These are phyloP conservation scores for Spodoptera frugiperda DNA, from an alignment of 1,140 invertebrate genomes.

Conservation along the genomic window DNA sequence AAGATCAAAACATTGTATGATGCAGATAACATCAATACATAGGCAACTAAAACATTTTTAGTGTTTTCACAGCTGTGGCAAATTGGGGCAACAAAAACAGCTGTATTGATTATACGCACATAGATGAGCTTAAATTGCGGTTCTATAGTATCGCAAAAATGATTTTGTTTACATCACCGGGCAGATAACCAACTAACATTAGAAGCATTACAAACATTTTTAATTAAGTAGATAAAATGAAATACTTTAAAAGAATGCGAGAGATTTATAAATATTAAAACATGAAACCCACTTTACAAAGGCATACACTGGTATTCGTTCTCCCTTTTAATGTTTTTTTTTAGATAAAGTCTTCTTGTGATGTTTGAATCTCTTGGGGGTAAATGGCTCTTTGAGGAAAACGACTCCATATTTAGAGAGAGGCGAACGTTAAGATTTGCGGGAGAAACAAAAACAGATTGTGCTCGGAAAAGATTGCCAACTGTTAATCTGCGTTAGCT, in stretches of 20 bases:
- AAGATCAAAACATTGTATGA: no score
- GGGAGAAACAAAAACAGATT: conserved; percentile 39
- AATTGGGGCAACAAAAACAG: neutral
- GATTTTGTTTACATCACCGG: no score
- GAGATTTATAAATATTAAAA: conserved; percentile 8
- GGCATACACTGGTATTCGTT: conserved; percentile 8
- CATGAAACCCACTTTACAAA: conserved; percentile 9
- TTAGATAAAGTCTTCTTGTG: conserved; percentile 45
- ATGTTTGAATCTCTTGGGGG: conserved; percentile 55
- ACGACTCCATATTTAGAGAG: conserved; percentile 63
- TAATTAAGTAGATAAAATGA: conserved; percentile 4
- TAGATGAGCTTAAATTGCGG: neutral
- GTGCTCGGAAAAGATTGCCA: conserved; percentile 19
- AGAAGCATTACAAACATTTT: neutral
- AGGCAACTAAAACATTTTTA: neutral
- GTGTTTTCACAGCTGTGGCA: conserved; percentile 3
- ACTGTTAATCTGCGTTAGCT: conserved; percentile 6
- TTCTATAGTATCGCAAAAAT: neutral
- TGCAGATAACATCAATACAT: no score
- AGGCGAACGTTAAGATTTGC: conserved; percentile 22
- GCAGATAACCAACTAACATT: neutral
- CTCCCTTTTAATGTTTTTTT: conserved; percentile 48
- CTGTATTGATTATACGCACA: conserved; percentile 5
- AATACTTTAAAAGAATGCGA: conserved; percentile 14
- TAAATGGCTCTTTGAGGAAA: conserved; percentile 67